A percentile compares a stretch with the other conserved stretches of the same genome.
Evolutionary conservation across 2,797 vertebrate species (phyloP).

Genomic region (Darevskia mixta): DNA sequence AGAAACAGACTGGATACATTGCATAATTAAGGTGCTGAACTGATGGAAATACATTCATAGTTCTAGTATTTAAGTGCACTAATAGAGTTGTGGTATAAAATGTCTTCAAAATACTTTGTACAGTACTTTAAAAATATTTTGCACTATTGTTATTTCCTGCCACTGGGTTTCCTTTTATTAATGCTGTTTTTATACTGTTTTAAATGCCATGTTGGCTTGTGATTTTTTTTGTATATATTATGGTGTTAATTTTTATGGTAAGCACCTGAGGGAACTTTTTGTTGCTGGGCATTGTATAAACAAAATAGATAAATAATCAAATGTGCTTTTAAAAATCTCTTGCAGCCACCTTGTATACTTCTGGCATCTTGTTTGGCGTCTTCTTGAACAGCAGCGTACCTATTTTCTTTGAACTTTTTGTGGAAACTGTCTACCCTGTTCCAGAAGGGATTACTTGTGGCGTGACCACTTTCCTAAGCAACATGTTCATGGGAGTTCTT

Average conservation of each 20-base stretch:
- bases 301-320: neutral
- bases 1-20: neutral
- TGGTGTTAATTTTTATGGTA: neutral
- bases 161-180: neutral
- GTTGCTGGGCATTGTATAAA: neutral
- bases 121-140: neutral
- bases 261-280: neutral
- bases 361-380: slow-evolving; percentile 95
- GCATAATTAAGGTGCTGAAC: neutral
- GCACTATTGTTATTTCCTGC: neutral
- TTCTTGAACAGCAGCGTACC: slow-evolving; percentile 97
- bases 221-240: neutral
- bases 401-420: slow-evolving; percentile 97
- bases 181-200: neutral
- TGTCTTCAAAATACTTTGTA: neutral
- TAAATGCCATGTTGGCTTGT: neutral
- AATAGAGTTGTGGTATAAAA: slow-evolving; percentile 14
- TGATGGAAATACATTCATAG: neutral
- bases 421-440: slow-evolving; percentile 97
- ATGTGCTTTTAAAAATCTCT: slow-evolving; percentile 58
- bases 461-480: slow-evolving; percentile 95
- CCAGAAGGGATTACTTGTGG: slow-evolving; percentile 99
- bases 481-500: slow-evolving; percentile 92
- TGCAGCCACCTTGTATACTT: slow-evolving; percentile 93
- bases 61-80: neutral